These are phyloP conservation scores for Aspidiotus rigidus DNA, from an alignment of 2,888 invertebrate genomes.

Conservation along the genomic window DNA sequence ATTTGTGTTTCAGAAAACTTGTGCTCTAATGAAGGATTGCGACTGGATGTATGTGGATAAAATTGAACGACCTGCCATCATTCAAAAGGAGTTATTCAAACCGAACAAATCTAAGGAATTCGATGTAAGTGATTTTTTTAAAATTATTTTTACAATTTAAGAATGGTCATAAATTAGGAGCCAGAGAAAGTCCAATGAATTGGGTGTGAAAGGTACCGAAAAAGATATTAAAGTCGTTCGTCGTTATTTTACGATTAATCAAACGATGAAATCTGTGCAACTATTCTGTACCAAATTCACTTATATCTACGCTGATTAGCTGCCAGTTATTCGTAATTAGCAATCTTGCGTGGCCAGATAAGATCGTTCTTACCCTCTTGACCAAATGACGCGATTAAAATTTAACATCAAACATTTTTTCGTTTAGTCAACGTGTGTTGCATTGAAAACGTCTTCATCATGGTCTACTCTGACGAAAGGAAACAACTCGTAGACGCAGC, in stretches of 20 bases:
- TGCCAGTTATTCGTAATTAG: too few relatives aligned
- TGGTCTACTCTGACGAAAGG: background rate
- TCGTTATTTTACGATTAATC: too few relatives aligned
- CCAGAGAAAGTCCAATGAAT: too few relatives aligned
- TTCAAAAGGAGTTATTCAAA: constrained; percentile 16
- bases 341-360: too few relatives aligned
- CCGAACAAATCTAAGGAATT: constrained; percentile 14
- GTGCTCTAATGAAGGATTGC: constrained; percentile 47
- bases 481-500: background rate
- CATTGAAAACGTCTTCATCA: background rate
- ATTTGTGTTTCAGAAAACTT: constrained; percentile 42
- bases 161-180: background rate
- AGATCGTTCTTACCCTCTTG: too few relatives aligned
- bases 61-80: constrained; percentile 44
- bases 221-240: too few relatives aligned
- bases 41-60: constrained; percentile 49
- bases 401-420: background rate
- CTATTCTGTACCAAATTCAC: too few relatives aligned
- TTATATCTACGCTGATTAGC: too few relatives aligned
- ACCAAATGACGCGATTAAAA: background rate
- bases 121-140: constrained; percentile 12
- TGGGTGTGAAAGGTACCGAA: too few relatives aligned
- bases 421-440: background rate
- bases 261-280: too few relatives aligned
- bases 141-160: background rate